Evolutionary conservation across 2,113 vertebrate species (phyloP), one percentile per base, ranked within the genome.

Genomic region (Triplophysa siluroides): DNA sequence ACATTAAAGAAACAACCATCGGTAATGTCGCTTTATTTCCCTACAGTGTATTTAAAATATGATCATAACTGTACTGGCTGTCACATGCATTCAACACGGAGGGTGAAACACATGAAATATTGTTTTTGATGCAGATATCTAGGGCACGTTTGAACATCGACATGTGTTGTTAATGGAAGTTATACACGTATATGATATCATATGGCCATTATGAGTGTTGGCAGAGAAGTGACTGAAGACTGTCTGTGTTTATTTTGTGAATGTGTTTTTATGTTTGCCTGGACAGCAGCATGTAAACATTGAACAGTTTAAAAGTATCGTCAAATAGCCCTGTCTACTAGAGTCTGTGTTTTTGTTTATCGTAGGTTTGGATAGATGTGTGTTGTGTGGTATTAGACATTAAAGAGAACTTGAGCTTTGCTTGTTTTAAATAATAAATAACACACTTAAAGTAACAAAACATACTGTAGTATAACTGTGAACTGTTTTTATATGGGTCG

Each of bases 61-160:
- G 54, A 12, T 11, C 47, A 19, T 18, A 77, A 23, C 23, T 41
- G 54, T 21, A 10, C 70, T 43, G 58, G 58, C 58, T 75, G 72
- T 67, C 67, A 72, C n/a, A 29, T 79, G 58, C 58, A 54, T 63
- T 50, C 26, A 62, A 50, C 60, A 26, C 38, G 26, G 58, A 79
- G 43, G 18, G 33, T 29, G 43, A 61, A 47, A 38, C 54, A 50
- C 16, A 47, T 41, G n/a, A 63, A 61, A 62, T 23, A 62, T 61
- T n/a, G 26, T 19, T 71, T 54, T 72, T 29, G 4, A 38, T 79
- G 11, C 78, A 13, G 16, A 70, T 9, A 73, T 24, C 14, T 41
- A 23, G 29, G 19, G 13, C 29, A 11, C 29, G 23, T 73, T 60
- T 43, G 1, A 61, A 3, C 33, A n/a, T 52, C 2, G 13, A 43